Evolutionary conservation across 2,797 vertebrate species (phyloP), one percentile per base, ranked within the genome.

Genomic region (Rhinichthys osculus): DNA sequence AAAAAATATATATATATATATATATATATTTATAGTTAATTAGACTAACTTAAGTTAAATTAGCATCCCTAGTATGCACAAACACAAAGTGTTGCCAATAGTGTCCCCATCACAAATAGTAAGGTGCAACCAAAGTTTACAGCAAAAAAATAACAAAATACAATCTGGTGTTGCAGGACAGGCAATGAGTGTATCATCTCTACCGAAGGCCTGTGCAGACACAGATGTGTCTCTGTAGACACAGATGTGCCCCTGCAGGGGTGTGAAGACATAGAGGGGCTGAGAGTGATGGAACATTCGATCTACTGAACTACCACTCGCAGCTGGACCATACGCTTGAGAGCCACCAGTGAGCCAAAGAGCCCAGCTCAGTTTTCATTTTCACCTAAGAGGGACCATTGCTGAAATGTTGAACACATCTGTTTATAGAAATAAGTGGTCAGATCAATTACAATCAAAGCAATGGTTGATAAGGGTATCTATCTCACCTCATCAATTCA

Each of bases 391-490:
- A 80, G 52, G 64, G 74, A 64, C 42, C 70, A 72, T 30, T 71
- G 80, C 72, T 33, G 78, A 66, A 64, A 38, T 40, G 85, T 83
- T 79, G 82, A 79, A 80, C 85, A 90, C 84, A 85, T 87, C 81
- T 80, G 80, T 47, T 81, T 85, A 59, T 82, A 88, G 83, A 81
- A 82, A 87, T 83, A 71, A 81, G 78, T 67, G 47, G 42, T 21
- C 47, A 74, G 78, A 89, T 88, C 90, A 90, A 86, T 84, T 85
- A 78, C 87, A 82, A 74, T 86, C 62, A 71, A 67, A 86, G 64
- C 72, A 47, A 14, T 47, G 44, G 74, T 87, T 57, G 80, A 70
- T 47, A 87, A 54, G 54, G 64, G 62, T 82, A 74, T 78, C 40
- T 27, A 76, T 11, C 30, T 52, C 30, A 38, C 64, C 47, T 79